Evolutionary conservation across 2,113 vertebrate genomes (phyloP), one percentile per base, ranked within the genome.

Genomic region (Zosterops pallidus): DNA sequence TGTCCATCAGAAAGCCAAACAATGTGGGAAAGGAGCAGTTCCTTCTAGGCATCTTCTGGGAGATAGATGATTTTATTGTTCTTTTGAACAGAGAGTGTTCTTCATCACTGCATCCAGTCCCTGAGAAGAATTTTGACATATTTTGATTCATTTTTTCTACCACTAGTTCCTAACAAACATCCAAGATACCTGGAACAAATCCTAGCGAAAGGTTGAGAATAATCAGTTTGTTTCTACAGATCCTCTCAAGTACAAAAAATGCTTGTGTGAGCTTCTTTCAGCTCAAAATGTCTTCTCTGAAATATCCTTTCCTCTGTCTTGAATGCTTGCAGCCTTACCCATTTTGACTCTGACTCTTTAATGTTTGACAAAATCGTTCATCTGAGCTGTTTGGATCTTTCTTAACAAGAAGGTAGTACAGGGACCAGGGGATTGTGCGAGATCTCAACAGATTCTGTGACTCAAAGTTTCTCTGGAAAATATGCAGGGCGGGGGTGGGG

Each of bases 401-500:
- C 25, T 78, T n/a, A 64, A 20, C 11, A 42, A 21, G 35, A 35
- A 33, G 10, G 8, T 42, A 50, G 6, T 31, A n/a, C 7, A 19
- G 0, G 2, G 63, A 65, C 31, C 49, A 35, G 33, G 16, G 33
- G 5, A 42, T 63, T 31, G 60, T 18, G 52, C 24, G 19, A 65
- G 33, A 22, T 63, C 15, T 39, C 50, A 63, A n/a, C 22, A 86
- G 59, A 53, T 55, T 41, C 41, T 42, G n/a, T 89, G 50, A 63
- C 26, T 56, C 23, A 70, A 9, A 63, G 9, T 42, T 75, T 71
- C 21, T 42, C 44, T 76, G 31, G 22, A 85, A 75, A 79, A 75
- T 57, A 59, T 4, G 2, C 1, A 4, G 22, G 6, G 47, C 37
- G 9, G 37, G 37, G 37, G 37, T 7, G 23, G 10, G 31, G 2